phyloP scores from a whole-genome alignment of 2,113 vertebrate genomes.

The Gymnogyps californianus region DNA sequence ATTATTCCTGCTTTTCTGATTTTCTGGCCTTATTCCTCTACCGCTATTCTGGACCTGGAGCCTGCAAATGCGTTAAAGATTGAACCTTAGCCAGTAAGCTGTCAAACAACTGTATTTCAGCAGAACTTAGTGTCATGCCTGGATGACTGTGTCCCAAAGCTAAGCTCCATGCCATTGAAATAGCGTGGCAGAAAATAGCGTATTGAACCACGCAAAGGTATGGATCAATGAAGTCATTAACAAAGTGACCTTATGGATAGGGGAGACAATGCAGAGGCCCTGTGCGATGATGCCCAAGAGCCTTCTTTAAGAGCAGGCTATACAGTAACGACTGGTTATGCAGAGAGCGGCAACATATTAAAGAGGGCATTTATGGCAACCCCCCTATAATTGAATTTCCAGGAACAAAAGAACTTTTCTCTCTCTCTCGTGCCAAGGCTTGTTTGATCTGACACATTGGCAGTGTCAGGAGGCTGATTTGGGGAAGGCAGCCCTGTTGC shows the following conservation, averaged over 20 bases:
- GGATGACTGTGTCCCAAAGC: background rate
- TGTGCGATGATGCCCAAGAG: background rate
- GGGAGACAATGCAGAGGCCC: background rate
- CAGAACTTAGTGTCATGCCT: background rate
- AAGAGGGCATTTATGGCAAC: background rate
- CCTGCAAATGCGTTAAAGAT: background rate
- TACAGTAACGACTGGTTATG: background rate
- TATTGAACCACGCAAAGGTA: background rate
- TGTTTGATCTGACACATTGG: background rate
- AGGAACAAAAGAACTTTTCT: background rate
- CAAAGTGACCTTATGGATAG: background rate
- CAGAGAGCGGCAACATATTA: rapidly evolving
- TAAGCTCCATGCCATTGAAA: background rate
- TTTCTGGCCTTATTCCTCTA: background rate
- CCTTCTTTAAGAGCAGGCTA: background rate
- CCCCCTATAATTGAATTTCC: background rate
- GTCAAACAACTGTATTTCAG: background rate
- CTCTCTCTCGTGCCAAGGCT: background rate
- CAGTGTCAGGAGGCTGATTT: background rate
- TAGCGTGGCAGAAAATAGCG: background rate
- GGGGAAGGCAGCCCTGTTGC: background rate
- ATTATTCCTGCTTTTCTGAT: background rate
- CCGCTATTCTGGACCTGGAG: background rate
- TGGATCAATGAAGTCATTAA: constrained; percentile 10
- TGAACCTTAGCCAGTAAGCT: background rate